Percentiles rank a stretch among this genome's conserved stretches.
Conservation (phyloP, 1,140 invertebrate species). For the Gonatopus flavifemur region DNA sequence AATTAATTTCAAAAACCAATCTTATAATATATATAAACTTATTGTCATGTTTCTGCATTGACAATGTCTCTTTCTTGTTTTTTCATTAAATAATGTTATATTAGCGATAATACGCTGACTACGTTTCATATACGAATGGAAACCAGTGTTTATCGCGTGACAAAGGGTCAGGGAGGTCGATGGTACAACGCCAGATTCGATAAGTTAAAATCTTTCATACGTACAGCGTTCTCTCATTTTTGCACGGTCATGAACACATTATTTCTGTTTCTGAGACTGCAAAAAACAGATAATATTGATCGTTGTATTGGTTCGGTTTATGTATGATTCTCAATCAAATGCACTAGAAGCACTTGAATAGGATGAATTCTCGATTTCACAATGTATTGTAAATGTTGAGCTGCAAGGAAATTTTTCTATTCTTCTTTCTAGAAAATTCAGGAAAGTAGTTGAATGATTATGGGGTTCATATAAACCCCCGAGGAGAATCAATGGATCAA, state of each 20-base stretch:
- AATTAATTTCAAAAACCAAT: neutral
- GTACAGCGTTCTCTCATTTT: neutral
- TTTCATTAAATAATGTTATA: slow-evolving; percentile 3
- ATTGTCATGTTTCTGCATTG: neutral
- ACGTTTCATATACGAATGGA: slow-evolving; percentile 5
- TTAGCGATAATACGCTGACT: slow-evolving; percentile 15
- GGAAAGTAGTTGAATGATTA: too few species aligned
- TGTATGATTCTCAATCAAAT: neutral
- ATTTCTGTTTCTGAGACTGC: neutral
- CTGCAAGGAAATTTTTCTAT: neutral
- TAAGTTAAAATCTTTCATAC: slow-evolving; percentile 22
- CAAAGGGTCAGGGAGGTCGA: slow-evolving; percentile 30
- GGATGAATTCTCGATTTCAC: neutral
- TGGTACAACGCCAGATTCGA: slow-evolving; percentile 31
- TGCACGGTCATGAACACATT: neutral
- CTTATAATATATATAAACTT: neutral
- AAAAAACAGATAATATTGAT: neutral
- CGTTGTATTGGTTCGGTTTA: slow-evolving; percentile 2
- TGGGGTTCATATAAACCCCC: too few species aligned
- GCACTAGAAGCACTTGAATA: neutral
- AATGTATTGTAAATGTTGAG: neutral
- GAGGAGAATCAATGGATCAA: too few species aligned
- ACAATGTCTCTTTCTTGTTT: neutral
- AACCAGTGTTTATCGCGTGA: slow-evolving; percentile 17
- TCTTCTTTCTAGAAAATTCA: too few species aligned